phyloP scores from a whole-genome alignment of 2,797 vertebrate species.

The Darevskia nairensis region DNA sequence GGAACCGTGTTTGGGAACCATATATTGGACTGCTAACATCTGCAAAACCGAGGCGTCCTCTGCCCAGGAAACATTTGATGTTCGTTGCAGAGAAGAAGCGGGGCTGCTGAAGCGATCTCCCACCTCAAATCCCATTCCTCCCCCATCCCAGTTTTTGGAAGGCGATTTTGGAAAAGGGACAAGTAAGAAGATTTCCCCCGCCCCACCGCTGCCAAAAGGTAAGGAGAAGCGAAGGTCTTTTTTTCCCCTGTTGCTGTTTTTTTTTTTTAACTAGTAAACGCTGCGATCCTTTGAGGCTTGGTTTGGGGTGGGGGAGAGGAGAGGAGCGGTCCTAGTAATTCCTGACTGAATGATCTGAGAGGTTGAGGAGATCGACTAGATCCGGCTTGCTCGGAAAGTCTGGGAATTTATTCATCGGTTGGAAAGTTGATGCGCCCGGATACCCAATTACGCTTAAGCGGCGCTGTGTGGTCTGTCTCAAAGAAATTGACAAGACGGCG shows the following conservation, averaged over 20 bases:
- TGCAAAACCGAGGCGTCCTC: background rate
- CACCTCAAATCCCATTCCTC: too few relatives aligned
- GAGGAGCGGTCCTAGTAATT: background rate
- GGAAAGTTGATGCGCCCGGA: background rate
- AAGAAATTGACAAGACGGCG: background rate
- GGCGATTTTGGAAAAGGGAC: background rate
- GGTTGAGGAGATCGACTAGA: too few relatives aligned
- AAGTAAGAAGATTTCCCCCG: too few relatives aligned
- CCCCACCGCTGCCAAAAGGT: background rate
- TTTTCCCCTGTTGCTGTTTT: too few relatives aligned
- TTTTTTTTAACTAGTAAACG: background rate
- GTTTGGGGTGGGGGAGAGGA: background rate
- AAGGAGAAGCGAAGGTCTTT: background rate
- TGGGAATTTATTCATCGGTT: background rate
- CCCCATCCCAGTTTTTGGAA: too few relatives aligned
- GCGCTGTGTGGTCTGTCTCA: background rate
- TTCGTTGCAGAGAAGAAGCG: background rate
- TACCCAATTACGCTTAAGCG: too few relatives aligned
- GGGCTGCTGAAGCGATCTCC: background rate
- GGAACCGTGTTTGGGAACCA: background rate
- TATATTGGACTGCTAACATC: background rate
- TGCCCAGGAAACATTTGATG: background rate
- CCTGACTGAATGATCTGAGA: background rate
- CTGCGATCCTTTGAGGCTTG: background rate
- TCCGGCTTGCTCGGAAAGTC: background rate